Base-by-base conservation (phyloP, 2,888 invertebrate species). In the Pyrochroa serraticornis region DNA sequence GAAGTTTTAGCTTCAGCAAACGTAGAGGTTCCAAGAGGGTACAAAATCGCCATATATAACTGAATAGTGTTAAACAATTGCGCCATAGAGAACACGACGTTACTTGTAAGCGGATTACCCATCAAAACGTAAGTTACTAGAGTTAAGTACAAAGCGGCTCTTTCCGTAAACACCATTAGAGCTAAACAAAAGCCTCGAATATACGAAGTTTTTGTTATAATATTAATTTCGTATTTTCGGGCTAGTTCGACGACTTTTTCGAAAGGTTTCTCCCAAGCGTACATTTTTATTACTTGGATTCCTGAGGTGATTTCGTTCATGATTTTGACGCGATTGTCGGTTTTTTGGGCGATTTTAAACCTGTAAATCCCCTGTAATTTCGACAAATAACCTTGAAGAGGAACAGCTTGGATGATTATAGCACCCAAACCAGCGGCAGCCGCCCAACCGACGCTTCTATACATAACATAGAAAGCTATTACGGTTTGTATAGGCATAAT, bases 131-230 rank as follows among this genome's bases (percentile, higher is more conserved):
- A 93, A 0, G 90, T 85, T 42, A 92, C 82, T 49, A 96, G 83
- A 1, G 93, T 92, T 59, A 92, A 85, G 74, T 90, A 93, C 7
- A 95, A 82, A 1, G 94, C 90, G 44, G 93, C 84, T 63, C 95
- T 87, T 72, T 93, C 91, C 0, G 94, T 92, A 75, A 93, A 94
- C 42, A 95, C 89, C 74, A 85, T 77, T 62, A 85, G 73, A 0
- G 88, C 86, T 32, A 85, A 79, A 5, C 86, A 86, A 65, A 88
- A 84, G 0, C 86, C 88, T 71, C 85, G 82, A 57, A 88, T 83
- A 79, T 87, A 87, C 0, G 89, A 87, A 5, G 87, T 87, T 52
- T 82, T 80, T 63, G 84, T 81, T 50, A 91, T 82, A 46, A 85
- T 83, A 58, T 83, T 82, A n/a, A 92, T 85, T 81, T 93, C 93